phyloP scores from a whole-genome alignment of 2,888 invertebrate species.

The Eupithecia subfuscata region DNA sequence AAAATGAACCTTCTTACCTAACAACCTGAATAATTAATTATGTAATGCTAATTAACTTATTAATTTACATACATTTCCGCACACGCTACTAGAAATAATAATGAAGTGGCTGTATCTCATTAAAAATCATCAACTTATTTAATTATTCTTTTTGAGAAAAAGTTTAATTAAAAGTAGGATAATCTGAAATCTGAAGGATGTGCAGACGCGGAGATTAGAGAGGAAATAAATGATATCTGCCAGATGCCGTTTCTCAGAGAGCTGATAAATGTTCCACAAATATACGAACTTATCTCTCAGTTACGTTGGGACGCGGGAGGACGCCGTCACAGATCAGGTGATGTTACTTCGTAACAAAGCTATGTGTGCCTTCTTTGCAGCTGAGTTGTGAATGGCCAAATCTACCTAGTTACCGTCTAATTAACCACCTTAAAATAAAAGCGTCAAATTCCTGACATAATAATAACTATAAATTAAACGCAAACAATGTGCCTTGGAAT shows the following conservation, averaged over 20 bases:
- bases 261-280: neutral
- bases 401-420: too few species aligned
- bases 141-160: neutral
- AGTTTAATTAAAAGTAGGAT: slow-evolving; percentile 1
- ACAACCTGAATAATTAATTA: neutral
- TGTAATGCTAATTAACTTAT: neutral
- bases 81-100: neutral
- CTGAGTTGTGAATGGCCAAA: too few species aligned
- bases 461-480: neutral
- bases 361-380: too few species aligned
- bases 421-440: neutral
- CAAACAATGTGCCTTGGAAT: neutral
- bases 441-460: neutral
- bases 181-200: slow-evolving; percentile 1
- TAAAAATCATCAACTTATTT: neutral
- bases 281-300: neutral
- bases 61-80: neutral
- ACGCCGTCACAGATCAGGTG: neutral
- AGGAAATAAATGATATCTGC: neutral
- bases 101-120: neutral
- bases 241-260: neutral
- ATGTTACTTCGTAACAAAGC: neutral
- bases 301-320: neutral
- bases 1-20: neutral
- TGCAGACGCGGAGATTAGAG: neutral